These are phyloP conservation scores for Vultur gryphus DNA, from an alignment of 2,797 vertebrate species.

Conservation along the genomic window DNA sequence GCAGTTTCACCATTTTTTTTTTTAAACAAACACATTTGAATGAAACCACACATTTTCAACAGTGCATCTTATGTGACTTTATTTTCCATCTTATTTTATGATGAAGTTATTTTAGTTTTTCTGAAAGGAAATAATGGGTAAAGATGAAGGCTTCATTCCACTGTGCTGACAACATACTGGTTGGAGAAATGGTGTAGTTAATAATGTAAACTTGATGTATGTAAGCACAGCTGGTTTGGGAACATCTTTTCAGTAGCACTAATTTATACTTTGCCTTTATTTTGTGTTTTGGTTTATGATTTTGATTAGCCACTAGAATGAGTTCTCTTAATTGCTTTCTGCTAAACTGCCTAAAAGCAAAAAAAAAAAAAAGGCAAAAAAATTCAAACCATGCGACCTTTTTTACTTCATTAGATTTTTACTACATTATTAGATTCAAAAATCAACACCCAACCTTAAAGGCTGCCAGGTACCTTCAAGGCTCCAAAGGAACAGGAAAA, in stretches of 20 bases:
- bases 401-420: not conserved
- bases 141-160: conserved; percentile 46
- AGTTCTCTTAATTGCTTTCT: conserved; percentile 46
- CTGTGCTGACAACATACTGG: conserved; percentile 30
- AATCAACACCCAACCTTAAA: not conserved
- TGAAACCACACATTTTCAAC: not conserved
- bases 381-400: not conserved
- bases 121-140: conserved; percentile 50
- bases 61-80: not conserved
- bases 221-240: conserved; percentile 31
- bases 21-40: not conserved
- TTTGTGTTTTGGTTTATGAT: conserved; percentile 48
- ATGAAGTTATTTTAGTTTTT: conserved; percentile 28
- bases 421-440: not conserved
- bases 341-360: conserved; percentile 19
- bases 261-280: conserved; percentile 53
- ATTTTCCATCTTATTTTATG: not conserved
- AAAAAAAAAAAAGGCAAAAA: not conserved
- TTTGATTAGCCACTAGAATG: conserved; percentile 58
- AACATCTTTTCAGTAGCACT: conserved; percentile 40
- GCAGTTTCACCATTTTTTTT: not conserved
- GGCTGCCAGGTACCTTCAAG: not conserved
- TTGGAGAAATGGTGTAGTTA: conserved; percentile 35
- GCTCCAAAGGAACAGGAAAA: not conserved
- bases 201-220: conserved; percentile 31